Conservation (phyloP, 1,140 invertebrate species). For the Drosophila rufa region DNA sequence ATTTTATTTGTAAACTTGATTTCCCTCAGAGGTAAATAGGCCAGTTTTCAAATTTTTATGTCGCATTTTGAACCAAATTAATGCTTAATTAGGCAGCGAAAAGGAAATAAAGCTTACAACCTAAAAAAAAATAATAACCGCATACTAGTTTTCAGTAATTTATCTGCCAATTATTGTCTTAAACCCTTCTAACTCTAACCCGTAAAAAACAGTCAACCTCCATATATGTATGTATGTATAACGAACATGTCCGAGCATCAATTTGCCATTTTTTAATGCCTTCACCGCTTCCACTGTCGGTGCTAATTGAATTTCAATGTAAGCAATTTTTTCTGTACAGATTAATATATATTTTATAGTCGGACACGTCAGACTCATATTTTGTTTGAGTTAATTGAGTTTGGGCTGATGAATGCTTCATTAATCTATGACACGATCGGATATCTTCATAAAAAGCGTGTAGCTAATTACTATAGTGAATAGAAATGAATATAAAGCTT, state of each 20-base stretch:
- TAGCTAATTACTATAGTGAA: slow-evolving; percentile 39
- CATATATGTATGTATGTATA: no score
- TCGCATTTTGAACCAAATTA: not conserved
- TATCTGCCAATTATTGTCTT: not conserved
- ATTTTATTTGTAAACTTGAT: not conserved
- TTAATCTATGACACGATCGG: slow-evolving; percentile 30
- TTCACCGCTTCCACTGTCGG: not conserved
- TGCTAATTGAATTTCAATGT: slow-evolving; percentile 54
- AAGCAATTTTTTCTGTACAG: slow-evolving; percentile 13
- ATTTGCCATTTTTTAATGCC: slow-evolving; percentile 8
- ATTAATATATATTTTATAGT: slow-evolving; percentile 11
- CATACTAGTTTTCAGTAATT: no score
- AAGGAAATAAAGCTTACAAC: not conserved
- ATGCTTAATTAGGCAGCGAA: not conserved
- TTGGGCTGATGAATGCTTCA: slow-evolving; percentile 14
- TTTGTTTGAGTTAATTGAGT: slow-evolving; percentile 28
- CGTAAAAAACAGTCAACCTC: not conserved
- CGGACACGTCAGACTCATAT: slow-evolving; percentile 1
- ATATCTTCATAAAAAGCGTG: slow-evolving; percentile 11
- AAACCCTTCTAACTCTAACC: not conserved
- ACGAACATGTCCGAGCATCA: not conserved
- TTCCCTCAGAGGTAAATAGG: slow-evolving; percentile 1
- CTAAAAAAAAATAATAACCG: not conserved
- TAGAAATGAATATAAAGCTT: slow-evolving; percentile 22
- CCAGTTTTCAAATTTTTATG: not conserved